These are phyloP conservation scores for Miichthys miiuy DNA, from an alignment of 2,797 vertebrate genomes.

Conservation along the genomic window DNA sequence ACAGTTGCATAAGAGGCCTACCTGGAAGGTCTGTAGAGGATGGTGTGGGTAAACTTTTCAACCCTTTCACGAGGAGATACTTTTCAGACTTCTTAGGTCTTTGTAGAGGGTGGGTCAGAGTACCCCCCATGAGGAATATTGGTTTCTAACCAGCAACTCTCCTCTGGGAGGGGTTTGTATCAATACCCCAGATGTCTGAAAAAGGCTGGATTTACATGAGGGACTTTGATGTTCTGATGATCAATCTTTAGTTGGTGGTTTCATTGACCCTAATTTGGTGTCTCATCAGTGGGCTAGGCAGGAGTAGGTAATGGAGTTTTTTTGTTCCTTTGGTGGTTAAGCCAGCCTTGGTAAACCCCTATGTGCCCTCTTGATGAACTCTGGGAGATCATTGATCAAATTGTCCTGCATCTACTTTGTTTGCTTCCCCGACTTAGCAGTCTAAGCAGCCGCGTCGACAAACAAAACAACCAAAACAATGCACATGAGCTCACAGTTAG, in stretches of 20 bases:
- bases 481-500: slow-evolving; percentile 49
- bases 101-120: slow-evolving; percentile 81
- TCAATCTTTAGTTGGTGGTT: slow-evolving; percentile 88
- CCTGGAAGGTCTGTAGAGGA: slow-evolving; percentile 80
- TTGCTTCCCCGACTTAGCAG: slow-evolving; percentile 80
- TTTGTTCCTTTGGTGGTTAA: slow-evolving; percentile 87
- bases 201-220: slow-evolving; percentile 85
- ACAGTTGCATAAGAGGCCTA: slow-evolving; percentile 69
- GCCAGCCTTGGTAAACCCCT: slow-evolving; percentile 85
- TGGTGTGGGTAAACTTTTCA: slow-evolving; percentile 80
- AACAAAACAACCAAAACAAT: slow-evolving; percentile 79
- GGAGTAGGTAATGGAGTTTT: slow-evolving; percentile 83
- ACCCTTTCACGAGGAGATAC: slow-evolving; percentile 76
- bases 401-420: slow-evolving; percentile 84
- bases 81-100: slow-evolving; percentile 75
- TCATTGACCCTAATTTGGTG: slow-evolving; percentile 86
- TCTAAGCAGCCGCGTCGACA: slow-evolving; percentile 73
- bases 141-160: slow-evolving; percentile 82
- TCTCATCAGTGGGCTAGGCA: slow-evolving; percentile 83
- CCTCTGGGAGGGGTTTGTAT: slow-evolving; percentile 83
- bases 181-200: slow-evolving; percentile 87
- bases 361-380: slow-evolving; percentile 84
- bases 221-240: slow-evolving; percentile 87
- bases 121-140: slow-evolving; percentile 81
- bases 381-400: slow-evolving; percentile 84